A percentile compares a stretch with the other conserved stretches of the same genome.
phyloP scores from a whole-genome alignment of 2,113 vertebrate species.

The Thamnophis sirtalis region DNA sequence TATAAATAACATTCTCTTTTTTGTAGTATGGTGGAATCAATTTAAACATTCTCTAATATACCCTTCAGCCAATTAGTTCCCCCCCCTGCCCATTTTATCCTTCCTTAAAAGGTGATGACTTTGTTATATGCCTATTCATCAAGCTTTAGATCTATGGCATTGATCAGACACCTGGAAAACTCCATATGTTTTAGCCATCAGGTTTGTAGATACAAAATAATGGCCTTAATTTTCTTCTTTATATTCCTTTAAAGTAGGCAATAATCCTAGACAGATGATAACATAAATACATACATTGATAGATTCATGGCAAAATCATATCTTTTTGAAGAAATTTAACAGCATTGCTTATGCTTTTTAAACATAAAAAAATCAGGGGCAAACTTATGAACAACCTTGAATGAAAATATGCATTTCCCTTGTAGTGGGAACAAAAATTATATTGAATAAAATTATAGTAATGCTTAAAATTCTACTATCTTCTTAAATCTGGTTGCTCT shows the following conservation, averaged over 20 bases:
- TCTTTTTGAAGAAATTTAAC: neutral
- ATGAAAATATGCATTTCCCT: neutral
- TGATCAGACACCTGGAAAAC: constrained; percentile 27
- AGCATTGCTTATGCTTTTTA: neutral
- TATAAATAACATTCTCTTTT: constrained; percentile 68
- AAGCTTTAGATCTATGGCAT: constrained; percentile 54
- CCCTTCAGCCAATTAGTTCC: constrained; percentile 64
- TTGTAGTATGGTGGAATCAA: constrained; percentile 59
- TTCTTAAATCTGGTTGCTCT: neutral
- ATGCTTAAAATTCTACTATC: neutral
- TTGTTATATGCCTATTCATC: constrained; percentile 51
- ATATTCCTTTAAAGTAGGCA: neutral
- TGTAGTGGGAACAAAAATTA: neutral
- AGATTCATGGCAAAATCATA: neutral
- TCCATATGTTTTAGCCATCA: constrained; percentile 52
- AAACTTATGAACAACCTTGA: neutral
- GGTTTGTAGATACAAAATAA: constrained; percentile 31
- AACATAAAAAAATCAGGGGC: neutral
- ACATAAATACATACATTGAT: neutral
- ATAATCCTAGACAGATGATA: neutral
- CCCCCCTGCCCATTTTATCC: constrained; percentile 56
- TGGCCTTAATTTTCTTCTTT: neutral
- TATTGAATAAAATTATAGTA: neutral
- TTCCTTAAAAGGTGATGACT: constrained; percentile 60
- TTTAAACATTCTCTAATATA: constrained; percentile 49